Evolutionary conservation across 2,797 vertebrate species (phyloP), one percentile per base, ranked within the genome.

Genomic region (Lacerta bilineata): DNA sequence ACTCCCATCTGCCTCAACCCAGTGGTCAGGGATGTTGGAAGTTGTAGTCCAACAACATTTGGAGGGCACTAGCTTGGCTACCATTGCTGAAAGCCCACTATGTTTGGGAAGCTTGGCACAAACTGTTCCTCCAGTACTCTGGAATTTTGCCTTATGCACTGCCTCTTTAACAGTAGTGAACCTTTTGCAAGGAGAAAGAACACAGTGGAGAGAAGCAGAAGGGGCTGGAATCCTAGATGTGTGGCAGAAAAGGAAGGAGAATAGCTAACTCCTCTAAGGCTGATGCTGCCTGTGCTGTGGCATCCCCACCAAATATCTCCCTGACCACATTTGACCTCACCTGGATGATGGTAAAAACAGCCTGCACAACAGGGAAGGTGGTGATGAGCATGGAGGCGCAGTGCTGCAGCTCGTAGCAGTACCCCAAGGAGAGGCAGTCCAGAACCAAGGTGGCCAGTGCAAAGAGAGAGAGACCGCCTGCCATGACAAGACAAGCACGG

Each of bases 401-500:
- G 90, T 96, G 55, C 94, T 93, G 85, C 93, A 97, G 71, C 96
- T 98, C 74, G 94, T 96, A 11, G 96, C 91, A 97, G 93, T 94
- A 94, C 78, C 94, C 94, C 27, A 97, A 95, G 93, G 97, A 98
- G 85, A 98, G 97, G 90, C 98, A 94, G 41, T 98, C 97, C 96
- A 98, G 97, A 80, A 98, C 93, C 25, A 98, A 89, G 81, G 97
- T 97, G 90, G 97, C 97, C 71, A 98, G 1, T 17, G 97, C 98
- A 90, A 98, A 98, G 0, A 98, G 89, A 90, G 97, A 90, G 74
- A 98, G 94, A 36, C 97, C 97, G 86, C 91, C 97, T 98, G 92
- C 13, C 61, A 59, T 50, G 69, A 72, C 23, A 85, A 90, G 72
- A 83, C 25, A 84, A 84, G 23, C 29, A 11, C 20, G 39, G 29